Conservation (phyloP, 2,888 invertebrate genomes). For the Andrena praecox region DNA sequence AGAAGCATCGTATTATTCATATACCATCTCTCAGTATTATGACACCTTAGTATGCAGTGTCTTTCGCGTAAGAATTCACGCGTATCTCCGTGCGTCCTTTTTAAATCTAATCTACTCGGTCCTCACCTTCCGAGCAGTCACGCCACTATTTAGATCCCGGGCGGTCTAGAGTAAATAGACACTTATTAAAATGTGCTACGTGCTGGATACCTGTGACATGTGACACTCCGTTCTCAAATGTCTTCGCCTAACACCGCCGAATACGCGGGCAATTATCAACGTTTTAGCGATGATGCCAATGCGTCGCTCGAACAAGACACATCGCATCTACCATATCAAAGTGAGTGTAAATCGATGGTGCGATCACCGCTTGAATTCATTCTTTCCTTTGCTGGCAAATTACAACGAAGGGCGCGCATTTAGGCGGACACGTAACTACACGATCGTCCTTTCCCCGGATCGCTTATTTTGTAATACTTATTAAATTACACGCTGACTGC, state of each 20-base stretch:
- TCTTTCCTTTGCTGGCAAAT: neutral
- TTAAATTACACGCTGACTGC: neutral
- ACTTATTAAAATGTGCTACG: conserved; percentile 35
- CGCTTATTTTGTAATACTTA: conserved; percentile 13
- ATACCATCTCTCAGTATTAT: conserved; percentile 34
- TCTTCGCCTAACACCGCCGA: conserved; percentile 70
- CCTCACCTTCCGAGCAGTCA: conserved; percentile 33
- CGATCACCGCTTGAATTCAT: conserved; percentile 3
- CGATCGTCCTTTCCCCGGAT: neutral
- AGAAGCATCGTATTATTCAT: conserved; percentile 20
- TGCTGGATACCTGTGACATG: conserved; percentile 50
- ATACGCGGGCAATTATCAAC: conserved; percentile 77
- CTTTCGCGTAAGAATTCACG: conserved; percentile 41
- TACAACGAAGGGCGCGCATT: neutral
- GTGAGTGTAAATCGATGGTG: conserved; percentile 70
- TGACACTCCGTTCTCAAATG: conserved; percentile 63
- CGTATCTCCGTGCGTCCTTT: conserved; percentile 12
- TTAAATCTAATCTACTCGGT: conserved; percentile 31
- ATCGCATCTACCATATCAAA: conserved; percentile 75
- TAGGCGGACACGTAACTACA: neutral
- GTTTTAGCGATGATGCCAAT: conserved; percentile 77
- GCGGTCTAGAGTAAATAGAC: conserved; percentile 8
- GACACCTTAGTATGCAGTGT: conserved; percentile 45
- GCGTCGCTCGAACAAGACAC: conserved; percentile 72
- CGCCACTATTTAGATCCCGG: neutral